Base-by-base conservation (phyloP, 2,888 invertebrate species). In the Idaea aversata region DNA sequence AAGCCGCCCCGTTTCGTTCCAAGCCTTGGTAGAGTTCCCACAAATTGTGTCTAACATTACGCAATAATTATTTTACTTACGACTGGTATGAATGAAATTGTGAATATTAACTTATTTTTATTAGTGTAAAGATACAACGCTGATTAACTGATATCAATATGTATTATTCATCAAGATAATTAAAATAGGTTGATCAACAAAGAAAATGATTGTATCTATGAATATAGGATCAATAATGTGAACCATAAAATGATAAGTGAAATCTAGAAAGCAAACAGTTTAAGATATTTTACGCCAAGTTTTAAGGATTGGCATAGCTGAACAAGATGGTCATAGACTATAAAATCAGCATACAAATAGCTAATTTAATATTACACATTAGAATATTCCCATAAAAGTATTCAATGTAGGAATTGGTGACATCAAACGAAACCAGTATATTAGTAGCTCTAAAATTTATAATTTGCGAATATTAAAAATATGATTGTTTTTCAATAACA, bases 321-420 rank as follows among this genome's bases (percentile, higher is more conserved):
- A 36, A 65, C 70, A 65, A 63, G 71, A 62, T 64, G 62, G 67
- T 47, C 59, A 58, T 72, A 67, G 63, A 25, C 64, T 58, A 69
- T 61, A 74, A 65, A 68, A 72, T 71, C 61, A 64, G 67, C 72
- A 72, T 70, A 63, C 58, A 62, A 72, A 74, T 70, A 64, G 71
- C 62, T 59, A 47, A 47, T 47, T 47, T 47, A 47, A 47, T 47
- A 47, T 47, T 47, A 47, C 47, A 47, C 47, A 47, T 47, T 67
- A 64, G 59, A 70, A 65, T 60, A 71, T 70, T 70, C 70, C 62
- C 65, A 71, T 70, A 64, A 15, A 62, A 61, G 63, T 47, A 6
- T 61, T 61, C 60, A 65, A 62, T 61, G 35, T 25, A 67, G 61
- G 63, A 38, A 61, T 65, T 61, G 38, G 63, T 65, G 64, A 61